phyloP scores from a whole-genome alignment of 2,888 invertebrate species.

The Polyommatus icarus region DNA sequence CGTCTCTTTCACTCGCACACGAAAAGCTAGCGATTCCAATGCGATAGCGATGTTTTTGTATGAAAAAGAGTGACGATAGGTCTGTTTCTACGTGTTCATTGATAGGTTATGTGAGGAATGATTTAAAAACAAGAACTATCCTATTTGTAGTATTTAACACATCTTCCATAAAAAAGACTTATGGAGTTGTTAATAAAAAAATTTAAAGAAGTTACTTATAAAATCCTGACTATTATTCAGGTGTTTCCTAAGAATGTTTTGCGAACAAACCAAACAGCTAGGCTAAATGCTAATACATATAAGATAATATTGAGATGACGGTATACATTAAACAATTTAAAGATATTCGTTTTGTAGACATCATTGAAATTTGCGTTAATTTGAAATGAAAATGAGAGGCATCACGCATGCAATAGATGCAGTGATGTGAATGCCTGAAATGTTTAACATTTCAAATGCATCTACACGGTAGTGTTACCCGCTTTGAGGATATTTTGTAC shows the following conservation, averaged over 20 bases:
- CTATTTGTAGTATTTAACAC: too few species aligned
- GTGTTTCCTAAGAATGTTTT: too few species aligned
- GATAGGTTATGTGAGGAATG: background rate
- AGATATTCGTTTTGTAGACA: conserved; percentile 36
- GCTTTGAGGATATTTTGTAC: conserved; percentile 16
- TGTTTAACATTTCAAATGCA: conserved; percentile 52
- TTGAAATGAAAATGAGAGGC: conserved; percentile 53
- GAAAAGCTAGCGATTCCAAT: background rate
- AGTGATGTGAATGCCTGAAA: conserved; percentile 47
- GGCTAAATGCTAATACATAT: background rate
- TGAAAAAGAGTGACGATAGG: background rate
- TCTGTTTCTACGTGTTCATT: background rate
- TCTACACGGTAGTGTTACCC: background rate
- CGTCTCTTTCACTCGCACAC: background rate
- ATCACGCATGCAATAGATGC: conserved; percentile 50
- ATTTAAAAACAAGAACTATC: too few species aligned
- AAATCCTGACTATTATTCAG: background rate
- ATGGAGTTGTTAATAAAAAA: too few species aligned
- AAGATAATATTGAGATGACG: conserved; percentile 2
- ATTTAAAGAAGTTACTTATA: background rate
- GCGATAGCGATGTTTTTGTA: background rate
- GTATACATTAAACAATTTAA: background rate
- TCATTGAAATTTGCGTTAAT: conserved; percentile 54
- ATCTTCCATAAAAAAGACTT: too few species aligned
- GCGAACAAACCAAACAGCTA: background rate